Percentiles rank a stretch among this genome's conserved stretches.
Evolutionary conservation across 2,888 invertebrate species (phyloP).

Genomic region (Drosophila rubida): DNA sequence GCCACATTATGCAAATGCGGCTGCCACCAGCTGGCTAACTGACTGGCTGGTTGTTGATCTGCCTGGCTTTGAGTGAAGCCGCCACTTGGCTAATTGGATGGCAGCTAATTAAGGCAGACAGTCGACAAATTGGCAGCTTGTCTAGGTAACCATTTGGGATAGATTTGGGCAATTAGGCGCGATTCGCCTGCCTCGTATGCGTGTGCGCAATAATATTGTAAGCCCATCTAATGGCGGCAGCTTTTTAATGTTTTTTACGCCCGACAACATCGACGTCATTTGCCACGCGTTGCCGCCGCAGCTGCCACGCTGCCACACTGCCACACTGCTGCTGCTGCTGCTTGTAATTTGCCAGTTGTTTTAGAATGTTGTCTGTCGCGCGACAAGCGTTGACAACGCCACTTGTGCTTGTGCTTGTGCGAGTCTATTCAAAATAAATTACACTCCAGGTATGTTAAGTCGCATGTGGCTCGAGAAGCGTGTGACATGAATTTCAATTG

Average conservation of each 20-base stretch:
- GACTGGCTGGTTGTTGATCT: conserved; percentile 17
- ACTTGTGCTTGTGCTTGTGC: too few relatives aligned
- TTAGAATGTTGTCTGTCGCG: conserved; percentile 20
- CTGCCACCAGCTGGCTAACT: conserved; percentile 3
- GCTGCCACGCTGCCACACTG: too few relatives aligned
- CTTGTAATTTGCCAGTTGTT: conserved; percentile 53
- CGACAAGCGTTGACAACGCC: conserved; percentile 49
- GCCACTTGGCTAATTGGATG: conserved; percentile 59
- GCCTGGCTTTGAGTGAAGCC: conserved; percentile 18
- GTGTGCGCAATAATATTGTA: conserved; percentile 21
- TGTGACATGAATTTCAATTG: conserved; percentile 26
- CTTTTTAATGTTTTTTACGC: conserved; percentile 41
- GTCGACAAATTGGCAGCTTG: conserved; percentile 72
- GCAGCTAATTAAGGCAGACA: conserved; percentile 53
- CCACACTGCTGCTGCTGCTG: too few relatives aligned
- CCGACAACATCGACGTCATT: conserved; percentile 18
- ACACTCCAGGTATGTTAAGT: conserved; percentile 22
- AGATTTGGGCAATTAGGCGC: conserved; percentile 70
- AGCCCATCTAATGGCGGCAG: conserved; percentile 18
- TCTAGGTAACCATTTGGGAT: conserved; percentile 61
- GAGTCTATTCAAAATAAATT: conserved; percentile 66
- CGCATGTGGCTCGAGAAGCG: neutral
- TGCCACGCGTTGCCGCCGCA: conserved; percentile 19
- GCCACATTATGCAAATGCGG: conserved; percentile 48
- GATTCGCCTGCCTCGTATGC: conserved; percentile 17